These are phyloP conservation scores for Xanthia icteritia DNA, from an alignment of 2,888 invertebrate genomes.

Conservation along the genomic window DNA sequence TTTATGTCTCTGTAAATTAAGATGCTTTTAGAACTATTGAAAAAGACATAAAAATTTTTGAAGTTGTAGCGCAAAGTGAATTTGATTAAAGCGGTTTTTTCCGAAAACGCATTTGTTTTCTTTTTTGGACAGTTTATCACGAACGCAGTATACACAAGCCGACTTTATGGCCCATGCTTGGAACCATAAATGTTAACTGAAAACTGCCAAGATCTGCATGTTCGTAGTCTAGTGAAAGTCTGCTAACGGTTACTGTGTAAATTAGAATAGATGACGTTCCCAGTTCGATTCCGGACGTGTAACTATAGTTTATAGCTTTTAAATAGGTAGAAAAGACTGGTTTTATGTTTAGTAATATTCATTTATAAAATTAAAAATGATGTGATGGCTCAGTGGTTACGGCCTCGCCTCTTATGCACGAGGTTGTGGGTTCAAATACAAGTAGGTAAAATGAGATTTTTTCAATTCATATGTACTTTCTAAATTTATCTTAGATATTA, in stretches of 20 bases:
- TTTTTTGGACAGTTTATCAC: not conserved
- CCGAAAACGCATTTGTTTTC: not conserved
- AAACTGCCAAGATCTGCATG: conserved; percentile 51
- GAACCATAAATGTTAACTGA: conserved; percentile 45
- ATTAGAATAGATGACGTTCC: conserved; percentile 44
- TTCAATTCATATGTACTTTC: no score
- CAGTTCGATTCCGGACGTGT: conserved; percentile 34
- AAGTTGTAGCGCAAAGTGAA: no score
- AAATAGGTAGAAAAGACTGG: not conserved
- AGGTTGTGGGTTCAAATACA: no score
- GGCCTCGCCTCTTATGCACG: no score
- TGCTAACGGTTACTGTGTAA: conserved; percentile 34
- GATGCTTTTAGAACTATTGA: not conserved
- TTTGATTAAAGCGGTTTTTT: not conserved
- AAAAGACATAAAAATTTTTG: no score
- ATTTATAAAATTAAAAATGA: no score
- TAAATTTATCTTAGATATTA: no score
- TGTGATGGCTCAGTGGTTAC: not conserved
- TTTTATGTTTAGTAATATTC: not conserved
- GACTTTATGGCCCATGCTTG: conserved; percentile 8
- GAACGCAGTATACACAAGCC: not conserved
- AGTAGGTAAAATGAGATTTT: no score
- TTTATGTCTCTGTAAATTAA: not conserved
- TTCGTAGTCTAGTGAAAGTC: conserved; percentile 55
- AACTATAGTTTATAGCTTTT: conserved; percentile 6